Base-by-base conservation (phyloP, 1,140 invertebrate species). In the Trialeurodes vaporariorum region DNA sequence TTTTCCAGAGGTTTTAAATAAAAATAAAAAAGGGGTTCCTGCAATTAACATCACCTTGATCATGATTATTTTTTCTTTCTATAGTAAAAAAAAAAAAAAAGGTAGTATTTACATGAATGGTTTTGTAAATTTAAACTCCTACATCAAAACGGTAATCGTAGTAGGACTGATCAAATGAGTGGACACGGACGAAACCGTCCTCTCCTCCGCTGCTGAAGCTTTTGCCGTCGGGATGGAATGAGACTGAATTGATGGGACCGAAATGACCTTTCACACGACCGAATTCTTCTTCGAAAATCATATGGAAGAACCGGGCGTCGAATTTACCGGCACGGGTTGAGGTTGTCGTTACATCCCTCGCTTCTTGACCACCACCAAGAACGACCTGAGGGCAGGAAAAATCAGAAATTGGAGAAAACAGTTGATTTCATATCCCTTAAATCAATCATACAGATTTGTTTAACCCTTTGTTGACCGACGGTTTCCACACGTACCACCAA, bases 241-340 rank as follows among this genome's bases (percentile, higher is more conserved):
- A 92, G 65, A 99, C 84, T 78, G 93, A 95, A 83, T 99, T 99
- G 73, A 99, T 99, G 1, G 98, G 98, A 73, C 98, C 98, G 77
- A 99, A 99, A 82, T 99, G 98, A 63, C 96, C 97, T 79, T 99
- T 99, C 0, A 99, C 88, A 66, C 96, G 82, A 0, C 90, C 97
- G 80, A 99, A 99, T 80, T 99, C 98, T 80, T 99, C 96, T 81
- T 99, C 97, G 78, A 98, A 99, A n/a, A 99, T 89, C 61, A 98
- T 79, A 80, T 99, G 96, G 84, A 93, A 99, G 79, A 99, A 97
- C 61, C 96, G 84, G 2, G 97, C 94, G 79, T 99, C 97, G 76
- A 99, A 99, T 82, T 99, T 98, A 25, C 97, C 98, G 67, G 93
- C 86, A 72, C 92, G 85, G 0, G 95, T 88, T 0, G 94, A 96